Conservation (phyloP, 2,113 vertebrate species). For the Oreochromis tanganicae region DNA sequence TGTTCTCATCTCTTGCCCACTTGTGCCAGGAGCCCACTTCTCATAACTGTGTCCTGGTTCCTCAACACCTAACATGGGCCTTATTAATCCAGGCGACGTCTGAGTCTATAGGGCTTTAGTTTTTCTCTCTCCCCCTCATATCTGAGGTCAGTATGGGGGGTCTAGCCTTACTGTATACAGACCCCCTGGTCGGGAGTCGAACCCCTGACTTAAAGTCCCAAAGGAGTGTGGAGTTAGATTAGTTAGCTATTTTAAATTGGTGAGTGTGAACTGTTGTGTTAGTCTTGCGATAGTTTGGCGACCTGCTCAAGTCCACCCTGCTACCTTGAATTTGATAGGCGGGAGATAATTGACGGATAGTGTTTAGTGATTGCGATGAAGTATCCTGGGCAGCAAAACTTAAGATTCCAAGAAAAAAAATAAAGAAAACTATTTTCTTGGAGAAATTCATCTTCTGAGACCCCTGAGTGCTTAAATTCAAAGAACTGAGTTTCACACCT, state of each 20-base stretch:
- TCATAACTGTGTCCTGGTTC: neutral
- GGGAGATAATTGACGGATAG: neutral
- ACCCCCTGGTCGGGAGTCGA: accelerated
- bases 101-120: neutral
- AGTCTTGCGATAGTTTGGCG: neutral
- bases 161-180: neutral
- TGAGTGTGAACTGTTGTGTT: neutral
- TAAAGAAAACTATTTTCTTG: neutral
- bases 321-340: neutral
- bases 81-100: neutral
- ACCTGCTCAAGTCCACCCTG: neutral
- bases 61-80: neutral
- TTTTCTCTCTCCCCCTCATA: neutral
- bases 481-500: neutral
- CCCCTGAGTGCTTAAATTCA: neutral
- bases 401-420: neutral
- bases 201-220: neutral
- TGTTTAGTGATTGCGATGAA: neutral
- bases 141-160: neutral
- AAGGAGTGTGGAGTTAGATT: neutral
- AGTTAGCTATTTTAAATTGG: neutral
- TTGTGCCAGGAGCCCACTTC: neutral
- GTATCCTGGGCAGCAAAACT: neutral
- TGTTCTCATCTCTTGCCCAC: neutral
- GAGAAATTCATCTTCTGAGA: neutral